phyloP scores from a whole-genome alignment of 2,797 vertebrate genomes.

The Sebastes itinus region DNA sequence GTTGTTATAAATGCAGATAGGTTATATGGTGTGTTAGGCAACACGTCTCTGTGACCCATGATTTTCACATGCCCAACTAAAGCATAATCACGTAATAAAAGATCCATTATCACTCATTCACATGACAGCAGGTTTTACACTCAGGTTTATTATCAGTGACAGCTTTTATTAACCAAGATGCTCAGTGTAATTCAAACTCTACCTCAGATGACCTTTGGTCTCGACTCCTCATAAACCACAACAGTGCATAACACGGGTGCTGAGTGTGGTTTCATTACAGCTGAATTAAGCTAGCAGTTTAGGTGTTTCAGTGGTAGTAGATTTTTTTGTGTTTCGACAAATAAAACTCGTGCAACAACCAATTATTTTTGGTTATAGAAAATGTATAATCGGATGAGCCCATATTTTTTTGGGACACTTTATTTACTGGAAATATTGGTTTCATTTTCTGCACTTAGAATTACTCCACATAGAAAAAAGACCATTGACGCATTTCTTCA shows the following conservation, averaged over 20 bases:
- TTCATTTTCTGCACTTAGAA: background rate
- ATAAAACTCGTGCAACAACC: background rate
- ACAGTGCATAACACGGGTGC: background rate
- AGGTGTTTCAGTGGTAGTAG: background rate
- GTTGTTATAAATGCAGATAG: background rate
- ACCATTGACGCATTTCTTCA: background rate
- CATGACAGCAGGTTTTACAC: constrained; percentile 26
- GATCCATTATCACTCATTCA: background rate
- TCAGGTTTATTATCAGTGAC: background rate
- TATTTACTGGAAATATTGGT: background rate
- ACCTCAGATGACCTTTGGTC: background rate
- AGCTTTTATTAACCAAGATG: constrained; percentile 8
- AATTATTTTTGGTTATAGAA: background rate
- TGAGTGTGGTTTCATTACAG: background rate
- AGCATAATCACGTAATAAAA: constrained; percentile 5
- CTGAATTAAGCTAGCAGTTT: background rate
- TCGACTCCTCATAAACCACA: background rate
- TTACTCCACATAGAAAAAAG: background rate
- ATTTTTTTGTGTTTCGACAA: background rate
- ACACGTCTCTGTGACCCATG: background rate
- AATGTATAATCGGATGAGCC: background rate
- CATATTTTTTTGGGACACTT: background rate
- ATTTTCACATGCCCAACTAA: background rate
- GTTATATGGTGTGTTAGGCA: background rate
- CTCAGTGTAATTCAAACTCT: background rate